Percentiles rank a stretch among this genome's conserved stretches.
Evolutionary conservation across 2,113 vertebrate genomes (phyloP).

Genomic region (Micronisus gabar): DNA sequence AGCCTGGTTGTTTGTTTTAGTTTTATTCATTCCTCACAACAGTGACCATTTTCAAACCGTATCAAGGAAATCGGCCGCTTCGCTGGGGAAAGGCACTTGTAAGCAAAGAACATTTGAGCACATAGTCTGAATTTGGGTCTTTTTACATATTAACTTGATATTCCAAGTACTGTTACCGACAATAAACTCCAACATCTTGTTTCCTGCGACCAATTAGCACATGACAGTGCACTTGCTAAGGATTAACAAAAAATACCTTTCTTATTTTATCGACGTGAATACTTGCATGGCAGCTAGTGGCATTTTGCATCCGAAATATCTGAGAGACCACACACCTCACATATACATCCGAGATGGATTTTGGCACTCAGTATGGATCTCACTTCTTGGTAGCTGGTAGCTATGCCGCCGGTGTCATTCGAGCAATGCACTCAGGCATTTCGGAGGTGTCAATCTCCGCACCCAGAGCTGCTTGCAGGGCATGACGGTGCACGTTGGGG

Average conservation of each 20-base stretch:
- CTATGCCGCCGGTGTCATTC: not conserved
- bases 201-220: not conserved
- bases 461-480: not conserved
- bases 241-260: not conserved
- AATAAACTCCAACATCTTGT: not conserved
- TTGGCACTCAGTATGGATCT: fast-evolving
- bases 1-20: not conserved
- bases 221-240: not conserved
- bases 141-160: not conserved
- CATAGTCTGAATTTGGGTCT: not conserved
- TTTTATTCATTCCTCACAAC: not conserved
- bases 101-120: not conserved
- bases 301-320: not conserved
- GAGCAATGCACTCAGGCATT: not conserved
- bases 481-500: not conserved
- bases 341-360: fast-evolving
- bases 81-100: not conserved
- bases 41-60: not conserved
- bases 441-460: not conserved
- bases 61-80: not conserved
- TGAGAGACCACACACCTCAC: constrained; percentile 5
- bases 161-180: not conserved
- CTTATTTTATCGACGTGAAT: not conserved
- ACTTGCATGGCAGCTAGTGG: not conserved
- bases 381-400: not conserved